A percentile compares a stretch with the other conserved stretches of the same genome.
phyloP scores from a whole-genome alignment of 2,797 vertebrate genomes.

The Channallabes apus region DNA sequence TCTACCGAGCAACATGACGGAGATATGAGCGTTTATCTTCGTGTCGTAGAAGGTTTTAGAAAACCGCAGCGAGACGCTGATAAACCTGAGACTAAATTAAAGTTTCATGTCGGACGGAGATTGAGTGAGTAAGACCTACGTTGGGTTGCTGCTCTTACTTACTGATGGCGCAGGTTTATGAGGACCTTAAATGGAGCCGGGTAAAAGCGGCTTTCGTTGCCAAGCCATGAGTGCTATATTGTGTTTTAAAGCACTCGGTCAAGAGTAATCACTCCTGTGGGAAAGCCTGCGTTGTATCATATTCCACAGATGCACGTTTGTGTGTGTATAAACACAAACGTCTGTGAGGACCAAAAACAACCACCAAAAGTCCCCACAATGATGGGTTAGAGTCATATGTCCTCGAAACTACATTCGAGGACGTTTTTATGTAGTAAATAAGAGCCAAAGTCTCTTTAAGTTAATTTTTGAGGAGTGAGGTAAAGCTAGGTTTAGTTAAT shows the following conservation, averaged over 20 bases:
- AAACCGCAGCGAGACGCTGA: too few relatives aligned
- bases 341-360: not conserved
- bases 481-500: not conserved
- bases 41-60: too few relatives aligned
- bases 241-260: constrained; percentile 13
- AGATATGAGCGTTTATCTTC: not conserved
- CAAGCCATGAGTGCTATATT: not conserved
- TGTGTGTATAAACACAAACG: not conserved
- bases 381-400: not conserved
- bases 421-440: not conserved
- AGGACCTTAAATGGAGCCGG: not conserved
- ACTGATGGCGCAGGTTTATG: not conserved
- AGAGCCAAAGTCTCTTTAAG: not conserved
- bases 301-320: not conserved
- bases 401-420: not conserved
- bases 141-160: not conserved
- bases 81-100: not conserved
- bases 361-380: not conserved
- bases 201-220: not conserved
- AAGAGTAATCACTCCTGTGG: not conserved
- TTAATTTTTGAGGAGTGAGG: not conserved
- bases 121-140: not conserved
- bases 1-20: not conserved
- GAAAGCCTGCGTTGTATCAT: not conserved
- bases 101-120: not conserved